Base-by-base conservation (phyloP, 2,888 invertebrate species). In the Hemicrepidius hirtus region DNA sequence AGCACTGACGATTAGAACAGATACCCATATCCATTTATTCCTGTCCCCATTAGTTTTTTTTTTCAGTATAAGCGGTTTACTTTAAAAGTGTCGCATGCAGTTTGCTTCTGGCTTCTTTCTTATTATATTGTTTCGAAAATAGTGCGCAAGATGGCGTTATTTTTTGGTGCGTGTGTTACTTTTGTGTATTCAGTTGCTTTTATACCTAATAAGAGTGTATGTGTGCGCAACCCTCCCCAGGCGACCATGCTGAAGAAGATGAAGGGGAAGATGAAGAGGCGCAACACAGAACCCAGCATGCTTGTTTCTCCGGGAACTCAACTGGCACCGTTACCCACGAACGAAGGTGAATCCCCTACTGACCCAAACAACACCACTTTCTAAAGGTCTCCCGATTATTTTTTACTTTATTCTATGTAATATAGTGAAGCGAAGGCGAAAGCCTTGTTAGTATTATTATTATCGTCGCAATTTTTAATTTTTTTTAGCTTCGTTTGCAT, bases 201-300 rank as follows among this genome's bases (percentile, higher is more conserved):
- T 70, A 67, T 65, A 75, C 66, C 66, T 75, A 69, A 68, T 46
- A 63, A 67, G 64, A 49, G 74, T 71, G 65, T 74, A 68, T 74
- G 68, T 73, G 73, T 71, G 68, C 76, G 77, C 77, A 78, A 88
- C 88, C 86, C 87, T 88, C 89, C 89, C 89, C 91, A 98, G 98
- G 98, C 99, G 87, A 98, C 98, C 89, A 99, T 99, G 99, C 92
- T 99, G 91, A 98, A 98, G 94, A 98, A 99, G 92, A 94, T 94
- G 88, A 95, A 95, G 90, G 92, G 92, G 85, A 98, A 98, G 92
- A 97, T 97, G 93, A 97, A 97, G 89, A 92, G 98, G 82, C 94
- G 97, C 86, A 96, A 97, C 90, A 96, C 96, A 82, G 96, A 96
- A 90, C 94, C 94, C 81, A 90, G 91, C 82, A 93, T 93, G 93